Percentiles rank a stretch among this genome's conserved stretches.
phyloP scores from a whole-genome alignment of 1,140 invertebrate species.

The Phymorhynchus buccinoides region DNA sequence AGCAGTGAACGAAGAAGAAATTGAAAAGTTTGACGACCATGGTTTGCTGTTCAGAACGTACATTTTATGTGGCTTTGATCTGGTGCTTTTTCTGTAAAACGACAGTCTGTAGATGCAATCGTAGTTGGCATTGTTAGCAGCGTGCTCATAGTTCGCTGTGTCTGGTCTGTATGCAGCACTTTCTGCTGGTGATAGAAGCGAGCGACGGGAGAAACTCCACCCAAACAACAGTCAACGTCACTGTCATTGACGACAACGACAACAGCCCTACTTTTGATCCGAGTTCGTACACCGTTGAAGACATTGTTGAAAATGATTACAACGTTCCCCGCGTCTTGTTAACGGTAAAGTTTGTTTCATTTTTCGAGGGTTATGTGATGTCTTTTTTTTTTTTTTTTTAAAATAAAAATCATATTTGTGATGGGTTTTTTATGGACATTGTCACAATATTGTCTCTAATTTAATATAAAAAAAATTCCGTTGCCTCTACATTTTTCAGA shows the following conservation, averaged over 20 bases:
- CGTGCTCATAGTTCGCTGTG: not conserved
- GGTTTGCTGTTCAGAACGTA: too few species aligned
- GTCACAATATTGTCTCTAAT: too few species aligned
- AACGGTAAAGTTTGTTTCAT: conserved; percentile 57
- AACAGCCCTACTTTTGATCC: conserved; percentile 60
- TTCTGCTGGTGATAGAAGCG: conserved; percentile 61
- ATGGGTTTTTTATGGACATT: too few species aligned
- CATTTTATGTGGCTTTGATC: too few species aligned
- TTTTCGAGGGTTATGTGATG: too few species aligned
- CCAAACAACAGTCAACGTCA: conserved; percentile 55
- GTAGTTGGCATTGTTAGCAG: too few species aligned
- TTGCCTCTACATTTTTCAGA: too few species aligned
- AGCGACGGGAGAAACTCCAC: conserved; percentile 76
- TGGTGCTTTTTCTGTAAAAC: conserved; percentile 36
- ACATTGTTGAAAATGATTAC: conserved; percentile 84
- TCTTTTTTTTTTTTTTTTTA: too few species aligned
- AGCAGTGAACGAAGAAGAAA: too few species aligned
- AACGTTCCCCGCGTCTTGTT: conserved; percentile 53
- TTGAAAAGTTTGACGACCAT: too few species aligned
- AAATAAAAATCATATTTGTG: too few species aligned
- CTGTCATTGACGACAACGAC: conserved; percentile 64
- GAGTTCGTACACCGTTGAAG: conserved; percentile 80
- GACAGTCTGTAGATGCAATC: not conserved
- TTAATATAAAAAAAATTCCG: too few species aligned
- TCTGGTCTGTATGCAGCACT: conserved; percentile 52